A percentile compares a stretch with the other conserved stretches of the same genome.
phyloP scores from a whole-genome alignment of 1,140 invertebrate genomes.

The Cydia fagiglandana region DNA sequence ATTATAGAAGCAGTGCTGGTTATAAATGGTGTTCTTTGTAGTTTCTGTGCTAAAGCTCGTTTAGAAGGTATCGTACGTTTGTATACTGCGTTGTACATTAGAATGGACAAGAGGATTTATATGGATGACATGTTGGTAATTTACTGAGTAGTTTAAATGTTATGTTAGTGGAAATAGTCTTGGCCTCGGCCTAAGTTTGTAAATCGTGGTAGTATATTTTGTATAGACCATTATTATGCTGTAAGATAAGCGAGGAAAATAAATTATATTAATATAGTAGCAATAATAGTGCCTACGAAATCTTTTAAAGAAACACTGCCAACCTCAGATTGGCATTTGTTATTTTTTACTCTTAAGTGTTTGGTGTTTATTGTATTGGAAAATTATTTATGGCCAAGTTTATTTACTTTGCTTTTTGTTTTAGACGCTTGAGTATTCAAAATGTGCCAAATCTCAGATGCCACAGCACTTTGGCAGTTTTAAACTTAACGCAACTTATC shows the following conservation, averaged over 20 bases:
- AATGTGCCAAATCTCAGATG: slow-evolving; percentile 66
- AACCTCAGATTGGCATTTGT: slow-evolving; percentile 60
- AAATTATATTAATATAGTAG: slow-evolving; percentile 75
- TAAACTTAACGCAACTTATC: slow-evolving; percentile 53
- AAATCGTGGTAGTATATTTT: slow-evolving; percentile 76
- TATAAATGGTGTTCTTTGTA: slow-evolving; percentile 9
- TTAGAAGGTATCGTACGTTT: background rate
- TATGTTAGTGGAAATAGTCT: slow-evolving; percentile 70
- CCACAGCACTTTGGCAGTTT: slow-evolving; percentile 57
- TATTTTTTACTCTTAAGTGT: slow-evolving; percentile 74
- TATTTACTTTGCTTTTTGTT: slow-evolving; percentile 53
- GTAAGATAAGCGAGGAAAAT: slow-evolving; percentile 70
- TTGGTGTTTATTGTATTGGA: slow-evolving; percentile 66
- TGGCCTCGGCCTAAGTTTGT: slow-evolving; percentile 64
- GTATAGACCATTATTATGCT: slow-evolving; percentile 71
- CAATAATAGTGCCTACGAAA: slow-evolving; percentile 77
- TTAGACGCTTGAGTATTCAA: slow-evolving; percentile 37
- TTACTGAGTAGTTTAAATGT: slow-evolving; percentile 66
- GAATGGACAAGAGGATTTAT: slow-evolving; percentile 35
- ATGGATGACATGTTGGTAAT: slow-evolving; percentile 48
- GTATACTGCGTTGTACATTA: slow-evolving; percentile 21
- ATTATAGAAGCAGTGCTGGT: background rate
- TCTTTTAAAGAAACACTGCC: slow-evolving; percentile 72
- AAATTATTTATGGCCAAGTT: slow-evolving; percentile 59
- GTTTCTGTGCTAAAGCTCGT: slow-evolving; percentile 7